These are phyloP conservation scores for Halcyon smyrnensis DNA, from an alignment of 2,797 vertebrate genomes.

Conservation along the genomic window DNA sequence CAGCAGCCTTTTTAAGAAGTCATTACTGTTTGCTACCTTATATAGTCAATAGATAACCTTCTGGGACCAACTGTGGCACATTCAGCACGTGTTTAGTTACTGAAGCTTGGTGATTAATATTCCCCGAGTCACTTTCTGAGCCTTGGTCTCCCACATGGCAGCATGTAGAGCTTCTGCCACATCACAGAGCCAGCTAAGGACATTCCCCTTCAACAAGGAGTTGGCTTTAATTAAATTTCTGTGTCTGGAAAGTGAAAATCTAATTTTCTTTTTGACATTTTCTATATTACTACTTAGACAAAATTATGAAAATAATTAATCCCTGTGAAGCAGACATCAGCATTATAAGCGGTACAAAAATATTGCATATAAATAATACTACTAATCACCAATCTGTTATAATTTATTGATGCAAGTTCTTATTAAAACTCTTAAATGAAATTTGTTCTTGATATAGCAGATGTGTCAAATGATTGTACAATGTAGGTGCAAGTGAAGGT, in stretches of 20 bases:
- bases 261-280: constrained; percentile 74
- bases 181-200: constrained; percentile 59
- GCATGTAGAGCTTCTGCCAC: constrained; percentile 32
- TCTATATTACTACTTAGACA: constrained; percentile 64
- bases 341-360: constrained; percentile 56
- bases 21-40: neutral
- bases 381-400: constrained; percentile 66
- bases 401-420: constrained; percentile 64
- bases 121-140: constrained; percentile 48
- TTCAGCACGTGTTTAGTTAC: constrained; percentile 46
- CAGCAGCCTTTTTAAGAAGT: neutral
- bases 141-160: constrained; percentile 50
- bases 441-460: constrained; percentile 44
- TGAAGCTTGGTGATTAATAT: constrained; percentile 53
- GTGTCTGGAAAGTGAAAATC: constrained; percentile 68
- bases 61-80: constrained; percentile 15
- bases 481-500: constrained; percentile 21
- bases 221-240: constrained; percentile 71
- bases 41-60: constrained; percentile 30
- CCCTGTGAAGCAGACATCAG: constrained; percentile 58
- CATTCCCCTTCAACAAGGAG: constrained; percentile 52
- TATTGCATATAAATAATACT: constrained; percentile 68
- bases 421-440: constrained; percentile 66
- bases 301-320: constrained; percentile 76
- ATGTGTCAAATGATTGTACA: constrained; percentile 42